A percentile compares a stretch with the other conserved stretches of the same genome.
These are phyloP conservation scores for Anguilla rostrata DNA, from an alignment of 2,113 vertebrate genomes.

Conservation along the genomic window DNA sequence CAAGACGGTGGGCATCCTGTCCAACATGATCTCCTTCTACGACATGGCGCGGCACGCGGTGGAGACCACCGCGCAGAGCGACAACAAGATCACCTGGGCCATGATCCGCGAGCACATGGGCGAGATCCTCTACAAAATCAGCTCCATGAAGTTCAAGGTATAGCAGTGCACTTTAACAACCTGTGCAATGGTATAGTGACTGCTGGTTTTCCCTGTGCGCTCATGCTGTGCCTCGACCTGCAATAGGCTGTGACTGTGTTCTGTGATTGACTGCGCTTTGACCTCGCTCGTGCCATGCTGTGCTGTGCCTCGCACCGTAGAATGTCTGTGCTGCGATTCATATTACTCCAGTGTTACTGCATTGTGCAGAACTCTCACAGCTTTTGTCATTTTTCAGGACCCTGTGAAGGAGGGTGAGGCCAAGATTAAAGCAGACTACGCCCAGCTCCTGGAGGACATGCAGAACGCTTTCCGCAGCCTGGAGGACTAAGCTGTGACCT, in stretches of 20 bases:
- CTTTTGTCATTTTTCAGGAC: slow-evolving; percentile 70
- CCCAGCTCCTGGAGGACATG: slow-evolving; percentile 95
- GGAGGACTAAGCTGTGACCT: slow-evolving; percentile 77
- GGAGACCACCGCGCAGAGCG: slow-evolving; percentile 94
- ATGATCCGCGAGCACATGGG: slow-evolving; percentile 95
- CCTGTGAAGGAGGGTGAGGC: slow-evolving; percentile 91
- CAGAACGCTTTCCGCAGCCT: slow-evolving; percentile 95
- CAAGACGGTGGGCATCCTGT: slow-evolving; percentile 94
- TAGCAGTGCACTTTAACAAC: not conserved
- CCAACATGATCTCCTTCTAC: slow-evolving; percentile 94
- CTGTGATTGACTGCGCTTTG: no score
- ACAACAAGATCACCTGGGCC: slow-evolving; percentile 97
- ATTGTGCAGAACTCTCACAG: not conserved
- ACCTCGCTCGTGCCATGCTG: not conserved
- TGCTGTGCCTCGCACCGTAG: not conserved
- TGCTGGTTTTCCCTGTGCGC: no score
- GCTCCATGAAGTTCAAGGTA: slow-evolving; percentile 99
- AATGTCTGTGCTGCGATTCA: not conserved
- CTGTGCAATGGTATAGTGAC: no score
- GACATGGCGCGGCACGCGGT: slow-evolving; percentile 96
- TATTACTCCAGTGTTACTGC: not conserved
- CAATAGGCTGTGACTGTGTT: not conserved
- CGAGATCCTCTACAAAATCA: slow-evolving; percentile 91
- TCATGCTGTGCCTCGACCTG: not conserved
- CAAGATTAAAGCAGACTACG: slow-evolving; percentile 91